Percentiles rank a stretch among this genome's conserved stretches.
Conservation (phyloP, 2,797 vertebrate species). For the Sebastes minor region DNA sequence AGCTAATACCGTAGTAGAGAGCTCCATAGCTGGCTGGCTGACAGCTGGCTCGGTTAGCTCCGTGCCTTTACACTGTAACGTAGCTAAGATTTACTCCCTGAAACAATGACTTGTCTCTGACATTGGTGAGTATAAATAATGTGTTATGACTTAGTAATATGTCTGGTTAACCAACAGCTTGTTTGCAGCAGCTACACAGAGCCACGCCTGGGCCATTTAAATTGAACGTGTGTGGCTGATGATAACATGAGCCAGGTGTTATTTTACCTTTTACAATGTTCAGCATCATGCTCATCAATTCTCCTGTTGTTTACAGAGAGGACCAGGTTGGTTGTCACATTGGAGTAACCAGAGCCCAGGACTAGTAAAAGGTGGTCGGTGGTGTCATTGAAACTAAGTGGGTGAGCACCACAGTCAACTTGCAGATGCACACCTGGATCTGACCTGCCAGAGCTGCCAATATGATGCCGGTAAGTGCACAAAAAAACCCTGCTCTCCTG, state of each 20-base stretch:
- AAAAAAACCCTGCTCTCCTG: too few relatives aligned
- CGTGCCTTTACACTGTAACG: slow-evolving; percentile 25
- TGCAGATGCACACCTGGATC: slow-evolving; percentile 52
- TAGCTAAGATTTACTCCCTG: slow-evolving; percentile 21
- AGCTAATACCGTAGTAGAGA: slow-evolving; percentile 37
- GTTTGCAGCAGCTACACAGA: slow-evolving; percentile 61
- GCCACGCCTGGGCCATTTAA: slow-evolving; percentile 73
- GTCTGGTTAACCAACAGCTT: slow-evolving; percentile 50
- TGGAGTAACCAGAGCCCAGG: slow-evolving; percentile 50
- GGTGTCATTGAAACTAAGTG: slow-evolving; percentile 35
- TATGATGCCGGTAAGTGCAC: slow-evolving; percentile 79
- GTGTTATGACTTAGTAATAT: neutral
- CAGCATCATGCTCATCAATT: too few relatives aligned
- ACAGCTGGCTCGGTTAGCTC: slow-evolving; percentile 61
- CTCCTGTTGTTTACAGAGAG: slow-evolving; percentile 42
- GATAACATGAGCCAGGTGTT: neutral
- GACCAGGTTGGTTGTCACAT: slow-evolving; percentile 64
- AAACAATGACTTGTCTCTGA: slow-evolving; percentile 68
- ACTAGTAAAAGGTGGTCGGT: slow-evolving; percentile 39
- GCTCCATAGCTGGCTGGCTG: slow-evolving; percentile 59
- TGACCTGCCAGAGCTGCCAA: slow-evolving; percentile 59
- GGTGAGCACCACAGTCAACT: slow-evolving; percentile 11
- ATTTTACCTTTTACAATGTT: neutral
- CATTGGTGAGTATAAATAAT: slow-evolving; percentile 61
- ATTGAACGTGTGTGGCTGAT: neutral